phyloP scores from a whole-genome alignment of 53 echinoderm and acorn worm species.

The Arbacia lixula region DNA sequence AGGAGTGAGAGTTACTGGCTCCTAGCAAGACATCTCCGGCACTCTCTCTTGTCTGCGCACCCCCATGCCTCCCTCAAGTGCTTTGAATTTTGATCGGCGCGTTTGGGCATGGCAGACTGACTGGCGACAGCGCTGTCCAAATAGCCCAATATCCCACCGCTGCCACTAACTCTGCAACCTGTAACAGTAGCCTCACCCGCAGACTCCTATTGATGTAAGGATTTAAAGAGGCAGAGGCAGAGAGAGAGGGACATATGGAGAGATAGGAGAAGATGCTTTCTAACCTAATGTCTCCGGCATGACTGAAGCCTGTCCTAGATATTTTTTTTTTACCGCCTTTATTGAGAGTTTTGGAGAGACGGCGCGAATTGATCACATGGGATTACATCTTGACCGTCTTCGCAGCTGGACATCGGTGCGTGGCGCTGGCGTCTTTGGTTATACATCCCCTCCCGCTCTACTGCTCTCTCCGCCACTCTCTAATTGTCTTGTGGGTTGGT shows the following conservation, averaged over 20 bases:
- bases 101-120: slow-evolving; percentile 30
- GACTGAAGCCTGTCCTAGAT: slow-evolving; percentile 27
- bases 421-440: slow-evolving; percentile 33
- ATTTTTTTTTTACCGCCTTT: slow-evolving; percentile 15
- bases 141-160: slow-evolving; percentile 39
- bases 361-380: slow-evolving; percentile 14
- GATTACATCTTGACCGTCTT: slow-evolving; percentile 50
- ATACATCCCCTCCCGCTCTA: no score
- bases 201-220: slow-evolving; percentile 21
- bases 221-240: slow-evolving; percentile 9
- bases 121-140: slow-evolving; percentile 48
- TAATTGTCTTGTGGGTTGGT: slow-evolving; percentile 35
- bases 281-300: slow-evolving; percentile 2
- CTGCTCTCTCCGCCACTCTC: slow-evolving; percentile 17
- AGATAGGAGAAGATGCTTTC: no score
- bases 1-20: no score
- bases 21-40: slow-evolving; percentile 6
- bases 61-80: slow-evolving; percentile 45
- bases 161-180: slow-evolving; percentile 45
- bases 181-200: slow-evolving; percentile 26
- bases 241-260: no score
- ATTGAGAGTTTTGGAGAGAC: slow-evolving; percentile 6
- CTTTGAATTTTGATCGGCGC: slow-evolving; percentile 38
- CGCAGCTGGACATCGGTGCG: slow-evolving; percentile 31
- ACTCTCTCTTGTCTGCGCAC: not conserved